Percentiles rank a stretch among this genome's conserved stretches.
Evolutionary conservation across 2,888 invertebrate species (phyloP).

Genomic region (Lepidocyrtinus sp.): DNA sequence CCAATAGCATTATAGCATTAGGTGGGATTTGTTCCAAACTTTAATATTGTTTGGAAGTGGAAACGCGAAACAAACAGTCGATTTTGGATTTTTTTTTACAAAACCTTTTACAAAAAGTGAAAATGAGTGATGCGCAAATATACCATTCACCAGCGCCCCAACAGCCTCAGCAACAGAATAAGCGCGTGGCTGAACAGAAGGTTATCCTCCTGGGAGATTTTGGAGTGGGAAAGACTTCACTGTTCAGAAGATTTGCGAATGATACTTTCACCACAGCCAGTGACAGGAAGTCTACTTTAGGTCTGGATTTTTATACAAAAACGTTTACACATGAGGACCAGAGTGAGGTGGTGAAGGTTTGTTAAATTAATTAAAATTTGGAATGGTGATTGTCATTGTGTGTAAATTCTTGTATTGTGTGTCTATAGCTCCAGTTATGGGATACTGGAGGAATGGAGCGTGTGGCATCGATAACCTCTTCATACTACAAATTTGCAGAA

Average conservation of each 20-base stretch:
- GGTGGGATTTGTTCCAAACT: no score
- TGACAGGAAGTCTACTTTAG: conserved; percentile 89
- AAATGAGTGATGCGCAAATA: no score
- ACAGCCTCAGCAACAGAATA: no score
- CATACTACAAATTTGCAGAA: conserved; percentile 96
- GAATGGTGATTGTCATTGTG: no score
- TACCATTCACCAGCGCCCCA: no score
- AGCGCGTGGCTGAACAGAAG: conserved; percentile 26
- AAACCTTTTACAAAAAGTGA: no score
- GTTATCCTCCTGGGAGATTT: conserved; percentile 88
- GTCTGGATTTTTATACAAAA: conserved; percentile 91
- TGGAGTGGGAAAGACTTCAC: conserved; percentile 94
- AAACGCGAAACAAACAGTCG: no score
- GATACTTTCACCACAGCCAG: conserved; percentile 88
- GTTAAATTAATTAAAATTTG: background rate
- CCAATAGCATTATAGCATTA: no score
- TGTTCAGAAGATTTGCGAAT: conserved; percentile 92
- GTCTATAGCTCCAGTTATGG: conserved; percentile 93
- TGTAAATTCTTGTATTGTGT: no score
- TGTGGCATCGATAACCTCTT: conserved; percentile 94
- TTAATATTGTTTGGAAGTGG: no score
- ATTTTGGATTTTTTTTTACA: no score
- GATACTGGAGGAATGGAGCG: conserved; percentile 98
- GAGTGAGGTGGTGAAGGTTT: conserved; percentile 50
- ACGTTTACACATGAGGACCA: conserved; percentile 81